These are phyloP conservation scores for Phoxinus phoxinus DNA, from an alignment of 2,113 vertebrate species.

Conservation along the genomic window DNA sequence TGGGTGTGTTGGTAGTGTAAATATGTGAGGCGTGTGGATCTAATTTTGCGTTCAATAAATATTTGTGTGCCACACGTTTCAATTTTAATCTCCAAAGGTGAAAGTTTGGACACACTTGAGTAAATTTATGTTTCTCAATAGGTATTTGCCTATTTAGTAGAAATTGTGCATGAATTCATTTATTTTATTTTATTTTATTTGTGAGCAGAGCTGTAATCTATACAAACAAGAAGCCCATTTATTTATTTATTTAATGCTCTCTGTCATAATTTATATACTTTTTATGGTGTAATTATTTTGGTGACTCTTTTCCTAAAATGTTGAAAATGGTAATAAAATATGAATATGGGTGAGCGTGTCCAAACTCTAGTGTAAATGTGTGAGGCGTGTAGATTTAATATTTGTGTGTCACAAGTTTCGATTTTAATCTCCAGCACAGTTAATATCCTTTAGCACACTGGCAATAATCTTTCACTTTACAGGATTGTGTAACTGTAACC, in stretches of 20 bases:
- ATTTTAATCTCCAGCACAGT: slow-evolving; percentile 18
- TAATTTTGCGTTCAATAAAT: too few relatives aligned
- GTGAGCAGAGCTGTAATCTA: not conserved
- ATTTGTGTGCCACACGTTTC: too few relatives aligned
- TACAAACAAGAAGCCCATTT: not conserved
- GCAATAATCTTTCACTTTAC: slow-evolving; percentile 28
- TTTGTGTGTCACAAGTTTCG: slow-evolving; percentile 9
- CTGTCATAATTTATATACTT: not conserved
- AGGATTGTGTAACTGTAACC: slow-evolving; percentile 23
- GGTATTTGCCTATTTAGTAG: too few relatives aligned
- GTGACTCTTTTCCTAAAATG: not conserved
- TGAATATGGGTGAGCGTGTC: not conserved
- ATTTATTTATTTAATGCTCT: too few relatives aligned
- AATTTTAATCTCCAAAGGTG: too few relatives aligned
- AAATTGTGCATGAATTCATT: too few relatives aligned
- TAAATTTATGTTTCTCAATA: too few relatives aligned
- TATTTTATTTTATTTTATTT: not conserved
- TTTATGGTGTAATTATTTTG: not conserved
- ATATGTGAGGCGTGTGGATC: too few relatives aligned
- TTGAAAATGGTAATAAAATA: not conserved
- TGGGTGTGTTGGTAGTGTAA: too few relatives aligned
- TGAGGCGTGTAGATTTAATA: not conserved
- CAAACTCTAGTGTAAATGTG: not conserved
- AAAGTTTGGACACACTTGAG: too few relatives aligned
- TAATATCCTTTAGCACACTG: not conserved